Evolutionary conservation across 2,113 vertebrate species (phyloP).

Genomic region (Pangasianodon hypophthalmus): DNA sequence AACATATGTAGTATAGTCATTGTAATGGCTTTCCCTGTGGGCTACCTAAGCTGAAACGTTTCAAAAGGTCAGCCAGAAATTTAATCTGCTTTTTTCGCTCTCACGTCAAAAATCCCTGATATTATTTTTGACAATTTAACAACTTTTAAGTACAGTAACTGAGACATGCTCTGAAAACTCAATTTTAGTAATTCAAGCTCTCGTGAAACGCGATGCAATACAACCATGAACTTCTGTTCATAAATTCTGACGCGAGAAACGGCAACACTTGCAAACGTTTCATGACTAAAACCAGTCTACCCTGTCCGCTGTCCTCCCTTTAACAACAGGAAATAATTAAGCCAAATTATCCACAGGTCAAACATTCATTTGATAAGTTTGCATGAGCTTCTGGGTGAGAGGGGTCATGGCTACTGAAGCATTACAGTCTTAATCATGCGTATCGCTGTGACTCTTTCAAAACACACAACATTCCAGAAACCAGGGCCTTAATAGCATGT

Average conservation of each 20-base stretch:
- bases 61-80: conserved; percentile 9
- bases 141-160: conserved; percentile 3
- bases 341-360: conserved; percentile 85
- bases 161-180: background rate
- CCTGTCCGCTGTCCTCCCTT: conserved; percentile 74
- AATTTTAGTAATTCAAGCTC: background rate
- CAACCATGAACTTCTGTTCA: conserved; percentile 10
- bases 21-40: conserved; percentile 66
- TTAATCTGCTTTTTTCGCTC: conserved; percentile 2
- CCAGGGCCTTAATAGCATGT: conserved; percentile 3
- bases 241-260: conserved; percentile 21
- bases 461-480: conserved; percentile 43
- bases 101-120: background rate
- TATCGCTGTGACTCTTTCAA: conserved; percentile 61
- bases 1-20: conserved; percentile 72
- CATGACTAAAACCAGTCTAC: conserved; percentile 66
- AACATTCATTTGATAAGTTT: conserved; percentile 83
- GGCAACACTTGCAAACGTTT: conserved; percentile 38
- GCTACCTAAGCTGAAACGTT: conserved; percentile 53
- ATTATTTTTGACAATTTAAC: conserved; percentile 15
- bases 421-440: conserved; percentile 66
- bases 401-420: conserved; percentile 78
- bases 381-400: conserved; percentile 72
- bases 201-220: background rate
- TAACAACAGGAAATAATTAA: conserved; percentile 86